A percentile compares a stretch with the other conserved stretches of the same genome.
These are phyloP conservation scores for Pachydiplax longipennis DNA, from an alignment of 2,888 invertebrate species.

Conservation along the genomic window DNA sequence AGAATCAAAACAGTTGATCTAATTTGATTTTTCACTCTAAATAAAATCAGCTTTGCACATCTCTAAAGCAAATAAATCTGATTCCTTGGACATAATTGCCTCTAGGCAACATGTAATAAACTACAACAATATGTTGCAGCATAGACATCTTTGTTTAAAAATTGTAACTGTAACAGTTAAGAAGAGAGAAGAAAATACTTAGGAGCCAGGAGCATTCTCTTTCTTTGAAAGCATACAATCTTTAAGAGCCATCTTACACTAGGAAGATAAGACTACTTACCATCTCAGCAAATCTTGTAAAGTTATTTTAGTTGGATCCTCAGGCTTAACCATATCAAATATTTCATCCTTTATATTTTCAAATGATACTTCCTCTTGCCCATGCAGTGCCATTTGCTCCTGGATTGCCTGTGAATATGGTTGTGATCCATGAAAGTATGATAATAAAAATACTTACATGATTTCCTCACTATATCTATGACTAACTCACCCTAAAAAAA, in stretches of 20 bases:
- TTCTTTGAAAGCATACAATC: background rate
- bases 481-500: slow-evolving; percentile 77
- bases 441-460: background rate
- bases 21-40: too few relatives aligned
- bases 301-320: slow-evolving; percentile 83
- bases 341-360: slow-evolving; percentile 97
- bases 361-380: slow-evolving; percentile 89
- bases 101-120: too few relatives aligned
- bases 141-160: background rate
- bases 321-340: slow-evolving; percentile 96
- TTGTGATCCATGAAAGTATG: too few relatives aligned
- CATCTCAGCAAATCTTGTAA: slow-evolving; percentile 82
- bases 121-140: too few relatives aligned
- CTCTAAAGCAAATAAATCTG: too few relatives aligned
- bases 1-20: too few relatives aligned
- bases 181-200: slow-evolving; percentile 19
- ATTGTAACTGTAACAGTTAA: slow-evolving; percentile 32
- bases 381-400: slow-evolving; percentile 86
- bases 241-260: background rate
- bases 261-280: slow-evolving; percentile 58
- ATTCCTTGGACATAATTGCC: too few relatives aligned
- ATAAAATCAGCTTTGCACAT: too few relatives aligned
- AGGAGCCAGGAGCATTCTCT: background rate
- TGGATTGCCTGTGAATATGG: slow-evolving; percentile 76
- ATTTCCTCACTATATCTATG: background rate